Evolutionary conservation across 1,140 invertebrate species (phyloP).

Genomic region (Amphibalanus amphitrite): DNA sequence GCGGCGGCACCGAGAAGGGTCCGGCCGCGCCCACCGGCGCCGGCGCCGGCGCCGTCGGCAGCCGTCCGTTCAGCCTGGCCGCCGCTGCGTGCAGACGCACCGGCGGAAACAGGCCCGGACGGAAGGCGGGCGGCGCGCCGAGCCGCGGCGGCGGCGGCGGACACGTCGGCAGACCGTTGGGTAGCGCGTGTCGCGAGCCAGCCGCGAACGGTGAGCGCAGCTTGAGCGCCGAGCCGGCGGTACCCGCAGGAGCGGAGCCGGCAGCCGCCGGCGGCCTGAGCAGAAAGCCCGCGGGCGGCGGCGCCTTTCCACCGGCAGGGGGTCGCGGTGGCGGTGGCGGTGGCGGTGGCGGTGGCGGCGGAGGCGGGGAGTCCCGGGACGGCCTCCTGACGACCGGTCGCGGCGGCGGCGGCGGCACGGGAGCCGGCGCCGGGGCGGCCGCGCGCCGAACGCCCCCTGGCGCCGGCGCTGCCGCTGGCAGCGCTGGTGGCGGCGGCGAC

Average conservation of each 20-base stretch:
- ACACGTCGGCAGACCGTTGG: constrained; percentile 4
- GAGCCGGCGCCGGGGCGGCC: too few relatives aligned
- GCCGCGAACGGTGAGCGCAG: not conserved
- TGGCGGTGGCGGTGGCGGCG: too few relatives aligned
- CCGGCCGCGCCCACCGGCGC: not conserved
- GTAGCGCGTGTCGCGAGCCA: constrained; percentile 1
- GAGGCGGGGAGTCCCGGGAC: not conserved
- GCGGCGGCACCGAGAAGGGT: not conserved
- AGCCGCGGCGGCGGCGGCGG: constrained; percentile 3
- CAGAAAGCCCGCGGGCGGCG: too few relatives aligned
- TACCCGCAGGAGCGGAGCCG: too few relatives aligned
- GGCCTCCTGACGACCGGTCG: too few relatives aligned
- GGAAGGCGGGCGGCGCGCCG: not conserved
- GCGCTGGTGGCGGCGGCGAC: too few relatives aligned
- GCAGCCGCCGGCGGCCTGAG: not conserved
- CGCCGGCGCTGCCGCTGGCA: too few relatives aligned
- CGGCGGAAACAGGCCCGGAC: not conserved
- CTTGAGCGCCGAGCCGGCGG: not conserved
- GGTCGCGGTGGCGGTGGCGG: too few relatives aligned
- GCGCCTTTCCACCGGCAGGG: too few relatives aligned
- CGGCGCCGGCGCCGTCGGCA: not conserved
- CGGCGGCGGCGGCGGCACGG: too few relatives aligned
- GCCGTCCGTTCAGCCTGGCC: not conserved
- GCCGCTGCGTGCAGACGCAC: not conserved
- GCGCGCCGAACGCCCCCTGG: too few relatives aligned